Percentiles rank a stretch among this genome's conserved stretches.
Conservation (phyloP, 2,888 invertebrate species). For the Ornithoptera alexandrae region DNA sequence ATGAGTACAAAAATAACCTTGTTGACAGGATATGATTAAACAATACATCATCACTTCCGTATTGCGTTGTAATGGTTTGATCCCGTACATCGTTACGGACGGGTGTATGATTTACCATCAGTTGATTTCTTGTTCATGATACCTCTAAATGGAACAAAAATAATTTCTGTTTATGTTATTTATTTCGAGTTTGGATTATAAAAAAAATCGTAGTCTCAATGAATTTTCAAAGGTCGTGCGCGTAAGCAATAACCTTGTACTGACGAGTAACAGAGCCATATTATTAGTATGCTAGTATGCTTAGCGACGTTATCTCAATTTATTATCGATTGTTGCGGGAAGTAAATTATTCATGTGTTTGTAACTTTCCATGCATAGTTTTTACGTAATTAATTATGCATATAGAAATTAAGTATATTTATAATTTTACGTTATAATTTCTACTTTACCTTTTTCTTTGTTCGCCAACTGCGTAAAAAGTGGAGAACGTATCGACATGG, state of each 20-base stretch:
- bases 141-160: neutral
- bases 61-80: no score
- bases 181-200: neutral
- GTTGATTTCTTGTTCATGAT: no score
- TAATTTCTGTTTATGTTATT: neutral
- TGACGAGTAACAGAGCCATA: conserved; percentile 2
- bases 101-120: no score
- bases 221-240: neutral
- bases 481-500: no score
- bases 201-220: neutral
- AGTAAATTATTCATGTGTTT: neutral
- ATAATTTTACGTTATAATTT: no score
- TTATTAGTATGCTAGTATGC: neutral
- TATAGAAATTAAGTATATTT: neutral
- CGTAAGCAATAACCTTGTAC: conserved; percentile 9
- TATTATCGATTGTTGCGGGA: conserved; percentile 15
- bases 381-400: neutral
- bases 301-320: conserved; percentile 1
- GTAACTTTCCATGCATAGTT: conserved; percentile 9
- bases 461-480: no score
- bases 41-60: no score
- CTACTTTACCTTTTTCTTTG: no score
- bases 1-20: no score
- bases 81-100: no score
- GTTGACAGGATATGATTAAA: no score